Base-by-base conservation (phyloP, 2,888 invertebrate species). In the Sesia bembeciformis region DNA sequence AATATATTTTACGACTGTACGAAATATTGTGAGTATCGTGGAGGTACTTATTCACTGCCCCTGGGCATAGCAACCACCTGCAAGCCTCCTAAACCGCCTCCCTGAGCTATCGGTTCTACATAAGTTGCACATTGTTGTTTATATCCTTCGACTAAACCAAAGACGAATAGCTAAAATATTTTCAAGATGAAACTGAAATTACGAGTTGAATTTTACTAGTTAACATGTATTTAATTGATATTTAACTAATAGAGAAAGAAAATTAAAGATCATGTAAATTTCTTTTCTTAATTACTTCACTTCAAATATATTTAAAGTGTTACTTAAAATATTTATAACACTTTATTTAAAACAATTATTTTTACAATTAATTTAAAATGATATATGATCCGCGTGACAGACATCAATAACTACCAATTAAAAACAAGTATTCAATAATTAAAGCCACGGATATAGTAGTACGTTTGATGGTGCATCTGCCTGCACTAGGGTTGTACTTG, bases 71-170 rank as follows among this genome's bases (percentile, higher is more conserved):
- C 46, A 46, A 46, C 61, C 56, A 62, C 56, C 64, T 62, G 62
- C 65, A 46, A 46, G 46, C 46, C 46, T 64, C 64, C 67, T 67
- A 65, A 68, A 63, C 67, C 68, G 66, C 66, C 65, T 68, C 66
- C 66, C 66, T 66, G 66, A 73, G 64, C 67, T 76, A 79, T 78
- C 70, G 77, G 73, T 78, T 76, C 72, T 69, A 72, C 70, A 77
- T 76, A 72, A 75, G 68, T 77, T 69, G 70, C 67, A 62, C 67
- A 69, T 67, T 66, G 66, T 70, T 65, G 66, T 70, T 69, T 69
- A 70, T 70, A 63, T 60, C 59, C 70, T 62, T 60, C 59, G 57
- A 49, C 57, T 57, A 54, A 55, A 61, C 62, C 58, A 60, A 57
- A 62, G 59, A 56, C 57, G 55, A 50, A 50, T 8, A 46, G n/a